Evolutionary conservation across 2,797 vertebrate genomes (phyloP).

Genomic region (Crocodylus rhombifer): DNA sequence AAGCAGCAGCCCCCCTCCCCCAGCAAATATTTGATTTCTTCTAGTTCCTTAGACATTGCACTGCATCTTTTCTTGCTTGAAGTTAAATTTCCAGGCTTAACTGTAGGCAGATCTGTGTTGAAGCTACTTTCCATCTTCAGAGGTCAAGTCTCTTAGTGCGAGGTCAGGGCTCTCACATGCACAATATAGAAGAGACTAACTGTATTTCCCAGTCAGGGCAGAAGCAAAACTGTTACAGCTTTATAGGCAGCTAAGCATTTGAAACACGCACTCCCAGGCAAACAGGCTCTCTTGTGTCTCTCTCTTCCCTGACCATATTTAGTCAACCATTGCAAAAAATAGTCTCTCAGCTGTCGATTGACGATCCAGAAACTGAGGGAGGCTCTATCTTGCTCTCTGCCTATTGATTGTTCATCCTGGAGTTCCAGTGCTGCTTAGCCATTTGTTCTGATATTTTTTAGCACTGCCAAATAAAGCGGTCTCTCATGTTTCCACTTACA

Average conservation of each 20-base stretch:
- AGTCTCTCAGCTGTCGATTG: conserved; percentile 92
- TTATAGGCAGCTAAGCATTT: conserved; percentile 92
- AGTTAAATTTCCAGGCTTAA: conserved; percentile 79
- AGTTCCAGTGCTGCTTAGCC: conserved; percentile 83
- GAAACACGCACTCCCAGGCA: conserved; percentile 92
- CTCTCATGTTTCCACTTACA: conserved; percentile 90
- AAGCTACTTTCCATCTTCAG: conserved; percentile 81
- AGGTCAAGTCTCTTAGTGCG: conserved; percentile 82
- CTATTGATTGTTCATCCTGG: conserved; percentile 93
- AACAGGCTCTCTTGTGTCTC: conserved; percentile 90
- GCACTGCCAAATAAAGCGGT: conserved; percentile 96
- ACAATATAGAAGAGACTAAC: conserved; percentile 73
- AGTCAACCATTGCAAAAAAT: conserved; percentile 99
- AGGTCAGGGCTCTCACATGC: conserved; percentile 84
- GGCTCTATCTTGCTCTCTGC: conserved; percentile 88
- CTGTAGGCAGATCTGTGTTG: conserved; percentile 76
- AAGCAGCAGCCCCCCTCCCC: conserved; percentile 52
- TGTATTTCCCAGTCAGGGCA: conserved; percentile 76
- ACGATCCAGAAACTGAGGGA: conserved; percentile 87
- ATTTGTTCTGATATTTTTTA: conserved; percentile 92
- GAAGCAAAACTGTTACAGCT: conserved; percentile 77
- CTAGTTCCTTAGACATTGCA: conserved; percentile 77
- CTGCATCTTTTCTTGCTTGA: conserved; percentile 81
- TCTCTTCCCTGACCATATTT: conserved; percentile 99
- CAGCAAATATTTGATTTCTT: conserved; percentile 73